These are phyloP conservation scores for Erebia ligea DNA, from an alignment of 2,888 invertebrate species.

Conservation along the genomic window DNA sequence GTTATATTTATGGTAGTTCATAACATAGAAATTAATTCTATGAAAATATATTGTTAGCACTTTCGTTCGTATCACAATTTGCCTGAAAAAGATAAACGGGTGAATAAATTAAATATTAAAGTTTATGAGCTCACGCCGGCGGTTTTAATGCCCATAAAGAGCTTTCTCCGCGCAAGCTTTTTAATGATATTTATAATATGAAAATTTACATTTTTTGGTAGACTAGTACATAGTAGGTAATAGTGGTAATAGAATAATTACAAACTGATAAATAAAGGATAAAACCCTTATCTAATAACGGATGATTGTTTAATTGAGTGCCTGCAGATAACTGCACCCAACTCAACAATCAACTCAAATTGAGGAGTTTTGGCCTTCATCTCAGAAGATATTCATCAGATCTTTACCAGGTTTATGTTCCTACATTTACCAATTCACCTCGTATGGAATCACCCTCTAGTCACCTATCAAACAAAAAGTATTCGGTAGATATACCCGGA, in stretches of 20 bases:
- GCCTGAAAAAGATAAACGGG: slow-evolving; percentile 32
- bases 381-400: too few relatives aligned
- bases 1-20: too few relatives aligned
- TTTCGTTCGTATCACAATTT: slow-evolving; percentile 29
- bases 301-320: too few relatives aligned
- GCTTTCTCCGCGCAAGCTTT: slow-evolving; percentile 24
- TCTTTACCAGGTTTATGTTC: too few relatives aligned
- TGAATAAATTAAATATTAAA: slow-evolving; percentile 39
- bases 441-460: too few relatives aligned
- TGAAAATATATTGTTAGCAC: slow-evolving; percentile 14
- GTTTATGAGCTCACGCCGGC: slow-evolving; percentile 37
- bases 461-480: too few relatives aligned
- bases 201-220: not conserved
- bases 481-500: too few relatives aligned
- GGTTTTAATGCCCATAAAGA: slow-evolving; percentile 36
- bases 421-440: too few relatives aligned
- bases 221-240: not conserved
- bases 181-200: slow-evolving; percentile 18
- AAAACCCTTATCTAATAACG: too few relatives aligned
- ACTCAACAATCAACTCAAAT: too few relatives aligned
- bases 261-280: not conserved
- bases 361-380: too few relatives aligned
- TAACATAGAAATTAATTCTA: not conserved
- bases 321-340: too few relatives aligned
- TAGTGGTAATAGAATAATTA: not conserved